phyloP scores from a whole-genome alignment of 2,113 vertebrate genomes.

The Gymnarchus niloticus region DNA sequence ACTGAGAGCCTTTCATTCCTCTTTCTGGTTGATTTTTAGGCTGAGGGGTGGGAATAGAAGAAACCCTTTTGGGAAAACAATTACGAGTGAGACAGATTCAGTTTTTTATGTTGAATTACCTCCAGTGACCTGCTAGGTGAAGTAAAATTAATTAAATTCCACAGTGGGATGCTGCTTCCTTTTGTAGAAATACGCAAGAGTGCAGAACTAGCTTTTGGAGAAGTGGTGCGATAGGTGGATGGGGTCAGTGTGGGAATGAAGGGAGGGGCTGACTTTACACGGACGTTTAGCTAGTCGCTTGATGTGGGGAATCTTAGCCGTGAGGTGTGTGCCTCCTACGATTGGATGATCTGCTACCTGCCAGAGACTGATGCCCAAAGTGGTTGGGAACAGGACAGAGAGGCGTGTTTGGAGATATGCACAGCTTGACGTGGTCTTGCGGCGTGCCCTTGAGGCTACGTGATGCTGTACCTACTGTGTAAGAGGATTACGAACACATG shows the following conservation, averaged over 20 bases:
- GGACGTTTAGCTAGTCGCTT: background rate
- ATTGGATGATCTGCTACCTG: background rate
- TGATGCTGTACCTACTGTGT: background rate
- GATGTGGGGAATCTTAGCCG: background rate
- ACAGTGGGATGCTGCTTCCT: background rate
- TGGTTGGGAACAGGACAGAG: background rate
- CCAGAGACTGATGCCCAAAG: background rate
- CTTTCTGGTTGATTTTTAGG: background rate
- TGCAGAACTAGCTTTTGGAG: background rate
- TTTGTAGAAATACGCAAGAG: background rate
- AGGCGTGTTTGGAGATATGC: background rate
- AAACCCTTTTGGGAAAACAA: constrained; percentile 8
- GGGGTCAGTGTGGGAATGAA: background rate
- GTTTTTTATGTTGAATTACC: constrained; percentile 14
- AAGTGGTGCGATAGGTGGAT: background rate
- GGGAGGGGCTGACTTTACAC: background rate
- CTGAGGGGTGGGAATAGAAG: background rate
- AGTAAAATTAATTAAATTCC: constrained; percentile 20
- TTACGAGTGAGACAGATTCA: constrained; percentile 10
- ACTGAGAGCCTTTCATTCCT: background rate
- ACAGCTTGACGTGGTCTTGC: background rate
- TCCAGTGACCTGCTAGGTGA: background rate
- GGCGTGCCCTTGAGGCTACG: background rate
- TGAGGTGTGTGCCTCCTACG: background rate
- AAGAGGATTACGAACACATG: background rate